These are phyloP conservation scores for Chelonia mydas DNA, from an alignment of 2,797 vertebrate genomes.

Conservation along the genomic window DNA sequence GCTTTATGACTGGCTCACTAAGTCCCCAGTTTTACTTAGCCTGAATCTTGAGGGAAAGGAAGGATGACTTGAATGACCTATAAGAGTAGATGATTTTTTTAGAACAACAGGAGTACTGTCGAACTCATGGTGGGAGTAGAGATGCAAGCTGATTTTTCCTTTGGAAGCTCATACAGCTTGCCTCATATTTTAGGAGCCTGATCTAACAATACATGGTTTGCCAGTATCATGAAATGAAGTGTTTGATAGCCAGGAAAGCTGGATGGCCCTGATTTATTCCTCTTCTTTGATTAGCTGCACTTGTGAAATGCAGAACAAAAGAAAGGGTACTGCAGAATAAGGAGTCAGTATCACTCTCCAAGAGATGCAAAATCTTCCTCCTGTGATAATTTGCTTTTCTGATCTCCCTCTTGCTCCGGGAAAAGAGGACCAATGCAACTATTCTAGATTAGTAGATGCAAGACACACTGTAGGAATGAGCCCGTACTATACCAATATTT, in stretches of 20 bases:
- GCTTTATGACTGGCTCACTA: not conserved
- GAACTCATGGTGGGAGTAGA: not conserved
- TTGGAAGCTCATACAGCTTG: not conserved
- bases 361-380: constrained; percentile 20
- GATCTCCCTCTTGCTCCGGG: not conserved
- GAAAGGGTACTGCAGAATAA: not conserved
- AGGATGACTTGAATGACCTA: not conserved
- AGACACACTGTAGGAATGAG: not conserved
- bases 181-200: not conserved
- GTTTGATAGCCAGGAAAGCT: constrained; percentile 25
- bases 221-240: not conserved
- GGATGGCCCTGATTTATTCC: not conserved
- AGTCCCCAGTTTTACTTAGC: not conserved
- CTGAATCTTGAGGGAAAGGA: not conserved
- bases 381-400: not conserved
- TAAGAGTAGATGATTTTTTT: not conserved
- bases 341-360: not conserved
- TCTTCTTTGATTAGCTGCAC: constrained; percentile 42
- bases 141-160: constrained; percentile 23
- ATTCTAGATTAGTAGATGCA: not conserved
- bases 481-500: not conserved
- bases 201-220: not conserved
- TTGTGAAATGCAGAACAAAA: constrained; percentile 34
- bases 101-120: not conserved
- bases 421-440: constrained; percentile 12